Percentiles rank a stretch among this genome's conserved stretches.
Conservation (phyloP, 2,888 invertebrate species). For the Polyploca ridens region DNA sequence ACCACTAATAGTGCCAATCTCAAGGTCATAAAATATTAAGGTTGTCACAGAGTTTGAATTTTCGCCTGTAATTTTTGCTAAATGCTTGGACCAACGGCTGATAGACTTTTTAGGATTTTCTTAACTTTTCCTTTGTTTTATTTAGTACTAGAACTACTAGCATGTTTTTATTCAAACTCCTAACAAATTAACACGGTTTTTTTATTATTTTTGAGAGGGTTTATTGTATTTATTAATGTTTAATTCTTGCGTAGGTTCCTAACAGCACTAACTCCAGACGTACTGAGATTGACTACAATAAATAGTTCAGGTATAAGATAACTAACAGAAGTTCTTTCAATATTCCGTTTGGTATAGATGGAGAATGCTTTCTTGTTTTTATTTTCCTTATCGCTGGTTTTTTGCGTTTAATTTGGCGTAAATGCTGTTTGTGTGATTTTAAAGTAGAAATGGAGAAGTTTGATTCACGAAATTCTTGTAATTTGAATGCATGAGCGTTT, state of each 20-base stretch:
- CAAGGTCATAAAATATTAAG: slow-evolving; percentile 52
- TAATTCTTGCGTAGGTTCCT: slow-evolving; percentile 78
- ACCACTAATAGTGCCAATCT: slow-evolving; percentile 69
- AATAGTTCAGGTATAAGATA: slow-evolving; percentile 79
- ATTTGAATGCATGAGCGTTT: slow-evolving; percentile 46
- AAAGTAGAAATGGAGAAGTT: slow-evolving; percentile 33
- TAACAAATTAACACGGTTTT: slow-evolving; percentile 35
- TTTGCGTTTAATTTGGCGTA: slow-evolving; percentile 37
- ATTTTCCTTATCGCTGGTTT: slow-evolving; percentile 40
- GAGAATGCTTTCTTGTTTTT: slow-evolving; percentile 79
- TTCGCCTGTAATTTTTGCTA: slow-evolving; percentile 52
- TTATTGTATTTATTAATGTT: slow-evolving; percentile 32
- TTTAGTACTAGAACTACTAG: slow-evolving; percentile 29
- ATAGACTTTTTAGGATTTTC: slow-evolving; percentile 36
- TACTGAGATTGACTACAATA: slow-evolving; percentile 83
- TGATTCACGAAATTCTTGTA: slow-evolving; percentile 39
- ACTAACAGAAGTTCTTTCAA: slow-evolving; percentile 53
- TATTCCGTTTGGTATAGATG: slow-evolving; percentile 57
- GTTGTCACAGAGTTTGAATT: slow-evolving; percentile 48
- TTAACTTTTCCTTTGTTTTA: slow-evolving; percentile 26
- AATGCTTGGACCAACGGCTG: slow-evolving; percentile 81
- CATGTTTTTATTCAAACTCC: slow-evolving; percentile 45
- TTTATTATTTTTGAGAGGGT: slow-evolving; percentile 24
- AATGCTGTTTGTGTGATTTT: slow-evolving; percentile 37
- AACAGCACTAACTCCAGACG: slow-evolving; percentile 83